Percentiles rank a stretch among this genome's conserved stretches.
These are phyloP conservation scores for Stichodactyla mertensii DNA, from an alignment of 64 coral and sea anemone species.

Conservation along the genomic window DNA sequence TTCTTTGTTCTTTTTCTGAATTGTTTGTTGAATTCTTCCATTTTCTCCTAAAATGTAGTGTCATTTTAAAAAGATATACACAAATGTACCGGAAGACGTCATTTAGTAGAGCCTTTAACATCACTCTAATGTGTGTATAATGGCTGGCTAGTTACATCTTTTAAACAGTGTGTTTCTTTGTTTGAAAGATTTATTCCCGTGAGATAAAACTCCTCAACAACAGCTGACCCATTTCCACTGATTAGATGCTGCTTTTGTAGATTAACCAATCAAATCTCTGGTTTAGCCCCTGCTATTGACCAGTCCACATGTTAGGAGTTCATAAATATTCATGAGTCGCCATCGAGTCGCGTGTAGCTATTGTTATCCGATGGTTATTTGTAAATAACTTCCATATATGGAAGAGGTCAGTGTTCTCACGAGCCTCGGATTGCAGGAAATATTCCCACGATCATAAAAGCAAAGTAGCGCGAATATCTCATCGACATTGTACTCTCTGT, in stretches of 20 bases:
- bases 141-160: neutral
- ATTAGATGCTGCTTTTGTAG: neutral
- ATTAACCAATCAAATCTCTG: neutral
- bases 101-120: neutral
- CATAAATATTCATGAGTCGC: conserved; percentile 55
- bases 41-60: no score
- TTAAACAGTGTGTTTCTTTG: conserved; percentile 8
- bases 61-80: neutral
- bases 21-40: neutral
- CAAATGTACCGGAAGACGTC: neutral
- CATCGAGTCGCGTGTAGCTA: conserved; percentile 77
- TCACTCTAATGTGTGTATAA: neutral
- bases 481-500: conserved; percentile 60
- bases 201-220: conserved; percentile 5
- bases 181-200: conserved; percentile 8
- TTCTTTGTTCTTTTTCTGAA: neutral
- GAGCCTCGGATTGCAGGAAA: conserved; percentile 96
- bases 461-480: neutral
- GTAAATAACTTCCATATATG: conserved; percentile 86
- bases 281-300: neutral
- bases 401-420: conserved; percentile 94
- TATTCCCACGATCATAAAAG: conserved; percentile 92
- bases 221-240: conserved; percentile 7
- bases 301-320: conserved; percentile 25
- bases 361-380: conserved; percentile 79